Evolutionary conservation across 2,797 vertebrate species (phyloP), one percentile per base, ranked within the genome.

Genomic region (Prunella strophiata): DNA sequence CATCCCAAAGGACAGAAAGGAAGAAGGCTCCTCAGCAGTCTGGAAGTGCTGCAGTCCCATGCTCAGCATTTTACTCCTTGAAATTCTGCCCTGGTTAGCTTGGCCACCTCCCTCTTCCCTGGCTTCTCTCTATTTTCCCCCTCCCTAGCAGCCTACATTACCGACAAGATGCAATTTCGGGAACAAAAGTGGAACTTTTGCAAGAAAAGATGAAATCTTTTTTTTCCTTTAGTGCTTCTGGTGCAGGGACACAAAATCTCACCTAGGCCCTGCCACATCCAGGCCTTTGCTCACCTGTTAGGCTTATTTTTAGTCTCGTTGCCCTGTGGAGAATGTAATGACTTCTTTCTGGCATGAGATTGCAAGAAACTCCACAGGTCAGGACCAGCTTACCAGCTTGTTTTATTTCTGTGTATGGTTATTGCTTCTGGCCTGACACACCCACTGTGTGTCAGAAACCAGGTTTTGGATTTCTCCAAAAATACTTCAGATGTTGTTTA

Each of bases 401-500:
- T 27, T 78, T 66, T 83, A 29, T 59, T 92, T 94, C 71, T 85
- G 61, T 43, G 63, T 15, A 5, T 7, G 15, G 59, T 66, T 47
- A 15, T 68, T 50, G 34, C 72, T 96, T 91, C 68, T 75, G 67
- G 70, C 63, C 51, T 85, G 23, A 34, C 34, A 34, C 34, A 91
- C 57, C 40, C 26, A 22, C 54, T 91, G 61, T 77, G 32, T 85
- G 83, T 82, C 68, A 91, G 81, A 58, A 94, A 91, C 83, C 84
- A 85, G 40, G 29, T 92, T 84, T 94, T 77, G 92, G 72, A 65
- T 95, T 92, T 91, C 95, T 96, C 72, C 34, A 79, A 58, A 90
- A 88, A 42, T 62, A 51, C 85, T 93, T 94, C 88, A 96, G 90
- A 85, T 97, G 80, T 95, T 18, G 6, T 97, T 65, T 97, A 97